A percentile compares a stretch with the other conserved stretches of the same genome.
Conservation (phyloP, 2,888 invertebrate genomes). For the Sussaba pulchella region DNA sequence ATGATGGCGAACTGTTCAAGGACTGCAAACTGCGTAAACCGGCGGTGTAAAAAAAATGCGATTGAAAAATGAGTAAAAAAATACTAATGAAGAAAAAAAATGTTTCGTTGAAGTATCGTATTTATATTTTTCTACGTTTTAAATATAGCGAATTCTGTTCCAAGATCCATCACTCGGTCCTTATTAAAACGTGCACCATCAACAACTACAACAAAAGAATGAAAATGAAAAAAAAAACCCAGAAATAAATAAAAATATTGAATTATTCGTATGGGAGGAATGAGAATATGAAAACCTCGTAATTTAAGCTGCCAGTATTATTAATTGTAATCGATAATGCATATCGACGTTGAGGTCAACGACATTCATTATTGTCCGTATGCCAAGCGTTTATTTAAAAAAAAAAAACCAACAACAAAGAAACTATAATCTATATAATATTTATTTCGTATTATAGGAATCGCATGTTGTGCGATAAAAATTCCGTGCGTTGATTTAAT, state of each 20-base stretch:
- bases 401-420: slow-evolving; percentile 19
- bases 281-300: slow-evolving; percentile 50
- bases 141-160: slow-evolving; percentile 63
- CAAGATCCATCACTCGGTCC: slow-evolving; percentile 56
- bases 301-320: slow-evolving; percentile 80
- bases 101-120: slow-evolving; percentile 63
- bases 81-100: slow-evolving; percentile 18
- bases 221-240: slow-evolving; percentile 5
- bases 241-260: background rate
- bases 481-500: slow-evolving; percentile 73
- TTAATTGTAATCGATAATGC: slow-evolving; percentile 82
- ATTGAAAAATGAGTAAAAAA: slow-evolving; percentile 25
- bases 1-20: slow-evolving; percentile 34
- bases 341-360: slow-evolving; percentile 80
- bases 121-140: slow-evolving; percentile 70
- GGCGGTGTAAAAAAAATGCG: slow-evolving; percentile 29
- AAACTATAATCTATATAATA: slow-evolving; percentile 75
- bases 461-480: slow-evolving; percentile 43
- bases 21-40: slow-evolving; percentile 34
- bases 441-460: slow-evolving; percentile 72
- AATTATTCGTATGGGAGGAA: slow-evolving; percentile 13
- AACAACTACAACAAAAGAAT: slow-evolving; percentile 15
- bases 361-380: slow-evolving; percentile 74
- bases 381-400: slow-evolving; percentile 70
- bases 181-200: slow-evolving; percentile 42